A percentile compares a stretch with the other conserved stretches of the same genome.
Conservation (phyloP, 2,888 invertebrate genomes). For the Phortica magna region DNA sequence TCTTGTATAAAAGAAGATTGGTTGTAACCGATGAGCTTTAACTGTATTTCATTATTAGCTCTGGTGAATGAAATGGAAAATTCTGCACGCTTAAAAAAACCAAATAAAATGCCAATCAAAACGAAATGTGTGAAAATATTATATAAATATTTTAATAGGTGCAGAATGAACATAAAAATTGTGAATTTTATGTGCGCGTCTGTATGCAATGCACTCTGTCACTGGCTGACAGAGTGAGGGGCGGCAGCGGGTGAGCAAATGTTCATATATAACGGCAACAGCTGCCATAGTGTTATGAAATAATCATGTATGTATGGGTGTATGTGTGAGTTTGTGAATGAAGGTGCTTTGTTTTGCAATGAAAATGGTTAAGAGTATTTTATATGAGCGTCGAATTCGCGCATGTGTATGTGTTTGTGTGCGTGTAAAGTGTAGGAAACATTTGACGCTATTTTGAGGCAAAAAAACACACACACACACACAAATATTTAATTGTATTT, state of each 20-base stretch:
- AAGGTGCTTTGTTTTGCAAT: background rate
- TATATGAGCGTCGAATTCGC: background rate
- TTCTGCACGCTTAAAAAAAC: background rate
- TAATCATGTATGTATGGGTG: background rate
- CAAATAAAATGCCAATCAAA: background rate
- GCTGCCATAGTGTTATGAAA: background rate
- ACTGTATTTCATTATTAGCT: no score
- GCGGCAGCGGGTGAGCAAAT: background rate
- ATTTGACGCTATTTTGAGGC: background rate
- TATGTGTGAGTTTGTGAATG: background rate
- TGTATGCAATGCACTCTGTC: background rate
- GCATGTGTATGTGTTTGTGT: background rate
- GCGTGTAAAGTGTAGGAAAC: background rate
- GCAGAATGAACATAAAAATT: constrained; percentile 19
- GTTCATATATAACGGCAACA: no score
- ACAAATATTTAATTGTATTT: background rate
- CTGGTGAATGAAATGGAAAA: background rate
- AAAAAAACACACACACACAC: background rate
- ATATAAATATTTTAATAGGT: constrained; percentile 22
- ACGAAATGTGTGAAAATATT: constrained; percentile 17
- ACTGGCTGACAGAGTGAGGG: background rate
- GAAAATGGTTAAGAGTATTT: constrained; percentile 1
- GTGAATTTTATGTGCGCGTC: constrained; percentile 16
- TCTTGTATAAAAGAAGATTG: no score
- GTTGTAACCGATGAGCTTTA: no score